Conservation (phyloP, 2,888 invertebrate species). For the Erebia palarica region DNA sequence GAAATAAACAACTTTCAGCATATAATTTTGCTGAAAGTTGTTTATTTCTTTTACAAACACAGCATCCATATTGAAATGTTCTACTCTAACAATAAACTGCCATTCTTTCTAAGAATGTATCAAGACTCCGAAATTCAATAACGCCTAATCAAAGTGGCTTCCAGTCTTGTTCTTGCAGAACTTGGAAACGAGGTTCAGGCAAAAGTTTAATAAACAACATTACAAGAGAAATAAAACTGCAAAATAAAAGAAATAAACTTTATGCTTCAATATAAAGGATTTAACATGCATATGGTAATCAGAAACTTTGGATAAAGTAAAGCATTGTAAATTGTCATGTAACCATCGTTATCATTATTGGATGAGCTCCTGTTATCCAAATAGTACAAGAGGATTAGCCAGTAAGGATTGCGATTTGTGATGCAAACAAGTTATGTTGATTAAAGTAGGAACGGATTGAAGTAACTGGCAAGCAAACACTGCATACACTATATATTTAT, state of each 20-base stretch:
- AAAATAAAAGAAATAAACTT: neutral
- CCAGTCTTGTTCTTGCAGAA: neutral
- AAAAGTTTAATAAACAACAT: conserved; percentile 8
- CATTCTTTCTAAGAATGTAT: neutral
- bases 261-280: neutral
- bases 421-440: too few species aligned
- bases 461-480: too few species aligned
- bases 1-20: neutral
- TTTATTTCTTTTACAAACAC: too few species aligned
- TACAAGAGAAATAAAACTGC: neutral
- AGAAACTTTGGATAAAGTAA: neutral
- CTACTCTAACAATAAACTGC: neutral
- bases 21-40: too few species aligned
- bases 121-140: conserved; percentile 7
- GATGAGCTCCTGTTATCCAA: too few species aligned
- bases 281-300: neutral
- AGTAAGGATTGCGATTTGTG: too few species aligned
- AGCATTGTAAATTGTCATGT: neutral
- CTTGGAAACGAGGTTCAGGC: neutral
- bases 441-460: too few species aligned
- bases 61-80: neutral
- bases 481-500: too few species aligned
- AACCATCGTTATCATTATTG: neutral
- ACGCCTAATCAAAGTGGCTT: neutral
- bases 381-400: too few species aligned